These are phyloP conservation scores for Melipona bicolor DNA, from an alignment of 2,888 invertebrate species.

Conservation along the genomic window DNA sequence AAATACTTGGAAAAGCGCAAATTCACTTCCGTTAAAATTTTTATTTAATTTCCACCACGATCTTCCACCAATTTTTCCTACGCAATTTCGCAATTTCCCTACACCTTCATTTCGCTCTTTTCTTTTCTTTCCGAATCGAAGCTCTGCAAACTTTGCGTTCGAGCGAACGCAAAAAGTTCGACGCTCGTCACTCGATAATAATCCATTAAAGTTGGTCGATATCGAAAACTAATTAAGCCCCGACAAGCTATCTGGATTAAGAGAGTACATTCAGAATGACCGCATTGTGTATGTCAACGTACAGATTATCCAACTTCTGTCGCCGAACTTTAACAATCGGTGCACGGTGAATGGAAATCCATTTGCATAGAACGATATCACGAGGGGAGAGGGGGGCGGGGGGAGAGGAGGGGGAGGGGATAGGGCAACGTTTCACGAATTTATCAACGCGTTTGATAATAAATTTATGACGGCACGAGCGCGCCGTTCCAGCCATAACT, in stretches of 20 bases:
- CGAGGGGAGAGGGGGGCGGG: neutral
- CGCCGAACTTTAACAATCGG: neutral
- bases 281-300: neutral
- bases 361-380: slow-evolving; percentile 22
- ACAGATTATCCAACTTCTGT: neutral
- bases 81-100: neutral
- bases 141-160: neutral
- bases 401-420: too few species aligned
- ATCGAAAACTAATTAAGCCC: neutral
- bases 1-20: neutral
- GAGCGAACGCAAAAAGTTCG: neutral
- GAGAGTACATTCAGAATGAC: slow-evolving; percentile 20
- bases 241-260: neutral
- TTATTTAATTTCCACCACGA: neutral
- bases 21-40: neutral
- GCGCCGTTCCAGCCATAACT: slow-evolving; percentile 42
- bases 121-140: neutral
- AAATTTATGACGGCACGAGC: slow-evolving; percentile 38
- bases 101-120: neutral
- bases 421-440: slow-evolving; percentile 23
- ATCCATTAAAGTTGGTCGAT: too few species aligned
- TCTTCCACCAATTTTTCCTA: neutral
- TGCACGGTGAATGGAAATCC: neutral
- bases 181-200: neutral
- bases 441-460: slow-evolving; percentile 26